Percentiles rank a stretch among this genome's conserved stretches.
Evolutionary conservation across 2,113 vertebrate genomes (phyloP).

Genomic region (Herpailurus yagouaroundi): DNA sequence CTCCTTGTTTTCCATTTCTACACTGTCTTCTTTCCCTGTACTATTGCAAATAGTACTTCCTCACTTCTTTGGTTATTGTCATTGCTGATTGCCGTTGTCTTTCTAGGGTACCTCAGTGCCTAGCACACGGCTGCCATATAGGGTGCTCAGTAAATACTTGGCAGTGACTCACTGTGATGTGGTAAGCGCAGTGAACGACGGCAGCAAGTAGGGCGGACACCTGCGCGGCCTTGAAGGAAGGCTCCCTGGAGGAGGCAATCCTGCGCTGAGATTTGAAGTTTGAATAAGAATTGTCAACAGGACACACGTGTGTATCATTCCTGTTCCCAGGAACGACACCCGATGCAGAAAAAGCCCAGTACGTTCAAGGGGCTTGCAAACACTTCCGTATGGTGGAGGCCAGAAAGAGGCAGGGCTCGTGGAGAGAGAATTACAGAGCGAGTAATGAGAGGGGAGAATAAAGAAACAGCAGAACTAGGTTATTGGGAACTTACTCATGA

Average conservation of each 20-base stretch:
- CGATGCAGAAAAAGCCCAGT: background rate
- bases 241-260: background rate
- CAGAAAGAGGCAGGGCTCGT: accelerated
- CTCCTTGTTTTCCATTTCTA: background rate
- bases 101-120: background rate
- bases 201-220: accelerated
- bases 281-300: background rate
- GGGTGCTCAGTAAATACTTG: background rate
- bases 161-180: background rate
- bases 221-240: background rate
- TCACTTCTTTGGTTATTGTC: background rate
- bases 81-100: background rate
- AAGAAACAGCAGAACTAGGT: background rate
- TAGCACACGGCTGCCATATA: background rate
- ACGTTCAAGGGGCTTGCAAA: background rate
- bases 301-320: accelerated
- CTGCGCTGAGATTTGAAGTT: background rate
- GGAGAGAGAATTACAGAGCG: background rate
- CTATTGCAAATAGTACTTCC: background rate
- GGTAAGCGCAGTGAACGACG: background rate
- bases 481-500: background rate
- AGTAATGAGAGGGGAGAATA: background rate
- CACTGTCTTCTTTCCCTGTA: background rate
- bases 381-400: background rate
- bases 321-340: background rate